Percentiles rank a stretch among this genome's conserved stretches.
These are phyloP conservation scores for Mechanitis messenoides DNA, from an alignment of 2,888 invertebrate genomes.

Conservation along the genomic window DNA sequence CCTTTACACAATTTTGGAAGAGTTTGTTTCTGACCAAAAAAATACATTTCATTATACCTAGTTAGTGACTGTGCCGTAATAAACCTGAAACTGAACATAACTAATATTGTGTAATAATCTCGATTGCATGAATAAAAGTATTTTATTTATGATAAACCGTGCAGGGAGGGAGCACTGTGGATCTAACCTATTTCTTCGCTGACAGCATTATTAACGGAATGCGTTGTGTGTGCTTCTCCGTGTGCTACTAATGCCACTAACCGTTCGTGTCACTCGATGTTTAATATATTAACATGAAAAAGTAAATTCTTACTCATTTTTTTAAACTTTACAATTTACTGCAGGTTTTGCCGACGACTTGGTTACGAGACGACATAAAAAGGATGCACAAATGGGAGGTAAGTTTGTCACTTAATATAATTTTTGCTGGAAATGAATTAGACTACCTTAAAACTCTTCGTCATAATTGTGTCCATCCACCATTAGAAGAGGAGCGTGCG, in stretches of 20 bases:
- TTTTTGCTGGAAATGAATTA: neutral
- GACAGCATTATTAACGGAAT: constrained; percentile 53
- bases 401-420: constrained; percentile 31
- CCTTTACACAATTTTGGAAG: too few relatives aligned
- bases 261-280: constrained; percentile 42
- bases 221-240: constrained; percentile 64
- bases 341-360: constrained; percentile 74
- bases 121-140: neutral
- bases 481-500: constrained; percentile 88
- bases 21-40: neutral
- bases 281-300: constrained; percentile 38
- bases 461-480: constrained; percentile 35
- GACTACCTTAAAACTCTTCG: neutral
- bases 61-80: constrained; percentile 7
- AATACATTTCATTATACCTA: neutral
- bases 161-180: constrained; percentile 43
- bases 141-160: constrained; percentile 8
- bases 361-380: constrained; percentile 72
- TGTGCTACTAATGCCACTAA: constrained; percentile 66
- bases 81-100: too few relatives aligned
- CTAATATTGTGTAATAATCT: too few relatives aligned
- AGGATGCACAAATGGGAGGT: constrained; percentile 74
- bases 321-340: constrained; percentile 22
- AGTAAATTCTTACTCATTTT: constrained; percentile 1
- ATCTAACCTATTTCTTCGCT: constrained; percentile 47